phyloP scores from a whole-genome alignment of 2,797 vertebrate genomes.

The Micropoecilia bifurca region DNA sequence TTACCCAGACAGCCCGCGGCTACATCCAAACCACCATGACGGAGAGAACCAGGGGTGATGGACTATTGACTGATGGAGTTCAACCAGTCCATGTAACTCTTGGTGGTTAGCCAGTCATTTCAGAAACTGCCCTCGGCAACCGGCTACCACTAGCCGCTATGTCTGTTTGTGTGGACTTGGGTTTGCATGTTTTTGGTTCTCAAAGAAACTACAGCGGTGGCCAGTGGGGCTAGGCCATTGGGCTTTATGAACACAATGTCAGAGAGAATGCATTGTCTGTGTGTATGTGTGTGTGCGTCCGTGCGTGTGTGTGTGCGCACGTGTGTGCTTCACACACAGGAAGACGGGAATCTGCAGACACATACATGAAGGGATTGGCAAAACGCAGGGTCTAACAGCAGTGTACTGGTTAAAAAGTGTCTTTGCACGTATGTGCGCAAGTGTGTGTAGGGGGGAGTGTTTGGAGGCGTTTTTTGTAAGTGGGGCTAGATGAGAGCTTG shows the following conservation, averaged over 20 bases:
- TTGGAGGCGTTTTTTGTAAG: constrained; percentile 6
- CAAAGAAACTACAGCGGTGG: constrained; percentile 57
- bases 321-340: constrained; percentile 23
- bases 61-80: constrained; percentile 69
- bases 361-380: constrained; percentile 14
- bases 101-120: constrained; percentile 67
- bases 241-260: constrained; percentile 18
- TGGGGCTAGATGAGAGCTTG: constrained; percentile 20
- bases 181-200: constrained; percentile 28
- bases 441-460: constrained; percentile 4
- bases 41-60: constrained; percentile 55
- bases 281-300: constrained; percentile 8
- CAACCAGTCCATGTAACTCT: constrained; percentile 60
- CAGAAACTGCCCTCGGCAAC: constrained; percentile 67
- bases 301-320: no score
- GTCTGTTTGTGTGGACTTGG: constrained; percentile 16
- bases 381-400: background rate
- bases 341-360: constrained; percentile 4
- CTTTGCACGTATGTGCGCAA: background rate
- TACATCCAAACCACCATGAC: constrained; percentile 61
- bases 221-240: constrained; percentile 3
- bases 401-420: constrained; percentile 9
- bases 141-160: constrained; percentile 29
- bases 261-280: constrained; percentile 37
- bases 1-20: constrained; percentile 53